Percentiles rank a stretch among this genome's conserved stretches.
Conservation (phyloP, 2,888 invertebrate genomes). For the Erebia ligea region DNA sequence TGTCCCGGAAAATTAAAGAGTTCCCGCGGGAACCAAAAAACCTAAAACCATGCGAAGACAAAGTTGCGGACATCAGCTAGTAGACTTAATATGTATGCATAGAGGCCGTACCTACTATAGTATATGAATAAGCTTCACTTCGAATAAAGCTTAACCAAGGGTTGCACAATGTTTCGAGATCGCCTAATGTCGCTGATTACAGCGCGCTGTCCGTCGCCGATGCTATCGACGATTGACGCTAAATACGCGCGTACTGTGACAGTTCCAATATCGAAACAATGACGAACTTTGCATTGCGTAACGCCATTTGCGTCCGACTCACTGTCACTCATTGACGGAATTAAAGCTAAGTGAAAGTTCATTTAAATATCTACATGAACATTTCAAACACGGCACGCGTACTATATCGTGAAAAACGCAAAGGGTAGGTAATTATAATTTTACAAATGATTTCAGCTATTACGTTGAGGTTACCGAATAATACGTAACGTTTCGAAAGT, state of each 20-base stretch:
- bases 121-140: background rate
- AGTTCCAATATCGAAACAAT: constrained; percentile 79
- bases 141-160: constrained; percentile 27
- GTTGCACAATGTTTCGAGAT: constrained; percentile 69
- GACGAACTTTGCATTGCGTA: constrained; percentile 72
- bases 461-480: constrained; percentile 75
- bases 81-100: background rate
- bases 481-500: constrained; percentile 78
- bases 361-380: constrained; percentile 41
- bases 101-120: background rate
- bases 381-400: constrained; percentile 28
- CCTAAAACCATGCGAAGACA: too few species aligned
- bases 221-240: constrained; percentile 80
- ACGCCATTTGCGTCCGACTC: constrained; percentile 68
- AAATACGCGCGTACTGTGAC: constrained; percentile 78
- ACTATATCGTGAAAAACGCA: constrained; percentile 36
- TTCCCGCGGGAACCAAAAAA: too few species aligned
- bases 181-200: constrained; percentile 70
- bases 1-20: too few species aligned
- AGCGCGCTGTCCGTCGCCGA: constrained; percentile 57
- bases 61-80: too few species aligned
- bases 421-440: constrained; percentile 42
- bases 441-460: constrained; percentile 62
- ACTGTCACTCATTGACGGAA: constrained; percentile 62
- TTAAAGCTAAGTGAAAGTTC: constrained; percentile 56